Base-by-base conservation (phyloP, 2,797 vertebrate species). In the Epinephelus coioides region DNA sequence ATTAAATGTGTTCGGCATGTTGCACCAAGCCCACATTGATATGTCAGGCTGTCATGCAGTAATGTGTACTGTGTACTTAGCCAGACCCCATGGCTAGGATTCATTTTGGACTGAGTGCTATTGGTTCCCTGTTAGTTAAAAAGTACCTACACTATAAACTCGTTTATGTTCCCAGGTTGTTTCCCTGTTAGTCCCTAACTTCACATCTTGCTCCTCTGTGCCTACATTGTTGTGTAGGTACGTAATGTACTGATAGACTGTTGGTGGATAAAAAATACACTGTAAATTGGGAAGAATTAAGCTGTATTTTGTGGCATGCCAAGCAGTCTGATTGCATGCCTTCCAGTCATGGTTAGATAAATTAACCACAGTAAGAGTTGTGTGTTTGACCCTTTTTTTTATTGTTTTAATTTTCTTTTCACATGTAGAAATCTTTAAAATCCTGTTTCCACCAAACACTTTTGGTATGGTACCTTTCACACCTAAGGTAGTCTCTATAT, bases 1-100 rank as follows among this genome's bases (percentile, higher is more conserved):
- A 88, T 89, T 64, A 88, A 89, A 83, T 86, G 61, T 83, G 67
- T 62, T 86, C 83, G 57, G 60, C 79, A 66, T 84, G 76, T 82
- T 72, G 68, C 27, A 21, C 67, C 51, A 44, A 69, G 73, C 51
- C 30, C 19, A 18, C 69, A 62, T 73, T 67, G 27, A 83, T 73
- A 61, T 69, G 71, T 84, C 47, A 47, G 34, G n/a, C 73, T 73
- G 50, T 66, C 4, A 14, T 65, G 25, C n/a, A 1, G 70, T 27
- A 66, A 25, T 56, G 50, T 75, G 64, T 23, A 12, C 19, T 44
- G 49, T 38, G 19, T 61, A 34, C 27, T 53, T 30, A 71, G 40
- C 21, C 34, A 66, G 66, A 72, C 25, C 53, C 34, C 7, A 14
- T 53, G 13, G 15, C 27, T 69, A 38, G 13, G 62, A 76, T 78